phyloP scores from a whole-genome alignment of 2,113 vertebrate species.

The Gambusia affinis region DNA sequence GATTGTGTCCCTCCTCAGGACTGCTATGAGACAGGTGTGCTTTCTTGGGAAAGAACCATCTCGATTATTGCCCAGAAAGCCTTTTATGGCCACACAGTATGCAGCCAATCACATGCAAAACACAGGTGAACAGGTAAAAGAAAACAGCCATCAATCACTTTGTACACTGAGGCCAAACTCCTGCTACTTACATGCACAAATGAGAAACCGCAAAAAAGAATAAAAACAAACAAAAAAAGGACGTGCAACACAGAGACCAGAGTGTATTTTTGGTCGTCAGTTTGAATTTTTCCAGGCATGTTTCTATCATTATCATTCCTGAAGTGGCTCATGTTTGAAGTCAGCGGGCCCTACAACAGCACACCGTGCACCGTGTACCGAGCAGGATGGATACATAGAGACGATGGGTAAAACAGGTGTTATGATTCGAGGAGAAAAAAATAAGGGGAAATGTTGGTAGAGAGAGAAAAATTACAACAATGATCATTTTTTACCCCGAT shows the following conservation, averaged over 20 bases:
- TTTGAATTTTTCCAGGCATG: constrained; percentile 77
- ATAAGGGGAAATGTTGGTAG: constrained; percentile 11
- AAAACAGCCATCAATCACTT: constrained; percentile 62
- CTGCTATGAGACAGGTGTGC: constrained; percentile 76
- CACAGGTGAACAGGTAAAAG: constrained; percentile 53
- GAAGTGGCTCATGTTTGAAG: constrained; percentile 82
- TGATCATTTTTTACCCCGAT: constrained; percentile 37
- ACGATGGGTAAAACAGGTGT: constrained; percentile 81
- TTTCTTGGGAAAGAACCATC: constrained; percentile 54
- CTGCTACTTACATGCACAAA: constrained; percentile 25
- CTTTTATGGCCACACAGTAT: constrained; percentile 31
- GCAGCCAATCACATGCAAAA: constrained; percentile 37
- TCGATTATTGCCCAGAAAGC: constrained; percentile 50
- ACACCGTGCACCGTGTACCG: constrained; percentile 59
- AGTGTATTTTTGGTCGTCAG: constrained; percentile 71
- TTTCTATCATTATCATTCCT: constrained; percentile 87
- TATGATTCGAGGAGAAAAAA: constrained; percentile 46
- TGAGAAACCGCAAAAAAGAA: constrained; percentile 1
- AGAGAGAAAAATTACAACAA: constrained; percentile 10
- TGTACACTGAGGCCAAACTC: not conserved
- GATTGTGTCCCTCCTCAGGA: constrained; percentile 41
- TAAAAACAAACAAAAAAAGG: constrained; percentile 1
- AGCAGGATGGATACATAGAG: constrained; percentile 48
- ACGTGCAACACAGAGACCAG: constrained; percentile 58
- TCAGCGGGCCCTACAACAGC: constrained; percentile 75